These are phyloP conservation scores for Branchinecta sandiegonensis DNA, from an alignment of 2,888 invertebrate genomes.

Conservation along the genomic window DNA sequence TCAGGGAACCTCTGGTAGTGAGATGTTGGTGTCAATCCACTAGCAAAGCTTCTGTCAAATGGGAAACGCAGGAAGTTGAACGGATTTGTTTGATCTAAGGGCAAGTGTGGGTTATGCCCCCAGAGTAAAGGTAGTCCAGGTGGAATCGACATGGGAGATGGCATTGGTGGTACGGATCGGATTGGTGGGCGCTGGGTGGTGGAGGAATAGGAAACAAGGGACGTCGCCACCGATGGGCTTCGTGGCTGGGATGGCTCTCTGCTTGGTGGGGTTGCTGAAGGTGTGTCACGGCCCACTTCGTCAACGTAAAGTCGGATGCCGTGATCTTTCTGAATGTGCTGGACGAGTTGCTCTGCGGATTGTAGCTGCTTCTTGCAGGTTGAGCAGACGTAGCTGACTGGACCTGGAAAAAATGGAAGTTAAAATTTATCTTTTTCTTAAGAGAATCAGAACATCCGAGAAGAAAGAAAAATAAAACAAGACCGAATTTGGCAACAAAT, in stretches of 20 bases:
- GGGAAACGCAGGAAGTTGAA: conserved; percentile 6
- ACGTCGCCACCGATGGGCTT: background rate
- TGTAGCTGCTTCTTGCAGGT: conserved; percentile 80
- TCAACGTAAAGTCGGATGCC: conserved; percentile 85
- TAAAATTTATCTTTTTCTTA: no score
- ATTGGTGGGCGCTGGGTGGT: background rate
- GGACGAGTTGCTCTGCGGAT: conserved; percentile 85
- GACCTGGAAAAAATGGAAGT: conserved; percentile 51
- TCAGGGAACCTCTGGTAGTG: background rate
- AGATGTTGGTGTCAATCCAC: background rate
- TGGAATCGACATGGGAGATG: background rate
- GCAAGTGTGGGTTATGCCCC: background rate
- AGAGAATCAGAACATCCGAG: no score
- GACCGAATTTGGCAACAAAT: no score
- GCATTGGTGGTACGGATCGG: background rate
- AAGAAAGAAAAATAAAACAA: no score
- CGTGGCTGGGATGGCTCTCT: background rate
- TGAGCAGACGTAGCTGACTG: conserved; percentile 81
- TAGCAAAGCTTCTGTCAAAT: conserved; percentile 2
- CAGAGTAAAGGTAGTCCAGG: background rate
- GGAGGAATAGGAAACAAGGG: background rate
- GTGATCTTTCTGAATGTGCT: conserved; percentile 86
- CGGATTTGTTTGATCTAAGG: background rate
- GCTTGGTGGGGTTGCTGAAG: conserved; percentile 30
- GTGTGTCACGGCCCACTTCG: conserved; percentile 34